Conservation (phyloP, 2,888 invertebrate species). For the Charanyca ferruginea region DNA sequence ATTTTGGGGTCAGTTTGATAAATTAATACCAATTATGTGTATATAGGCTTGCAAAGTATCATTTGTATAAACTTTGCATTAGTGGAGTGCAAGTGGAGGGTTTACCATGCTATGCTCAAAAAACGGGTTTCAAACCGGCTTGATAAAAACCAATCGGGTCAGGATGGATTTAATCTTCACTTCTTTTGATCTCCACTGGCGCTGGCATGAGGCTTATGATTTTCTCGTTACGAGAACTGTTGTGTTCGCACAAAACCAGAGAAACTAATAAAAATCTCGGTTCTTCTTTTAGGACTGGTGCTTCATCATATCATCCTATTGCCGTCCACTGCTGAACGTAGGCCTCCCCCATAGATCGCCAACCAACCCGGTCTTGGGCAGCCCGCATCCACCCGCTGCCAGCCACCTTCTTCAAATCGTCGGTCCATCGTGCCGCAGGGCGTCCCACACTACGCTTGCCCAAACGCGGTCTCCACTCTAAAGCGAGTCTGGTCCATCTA, state of each 20-base stretch:
- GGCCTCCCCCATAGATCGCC: too few relatives aligned
- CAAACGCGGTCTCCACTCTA: too few relatives aligned
- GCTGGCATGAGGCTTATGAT: background rate
- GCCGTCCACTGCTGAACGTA: too few relatives aligned
- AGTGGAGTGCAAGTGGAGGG: background rate
- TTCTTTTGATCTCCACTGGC: constrained; percentile 5
- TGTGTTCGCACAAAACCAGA: background rate
- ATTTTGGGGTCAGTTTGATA: background rate
- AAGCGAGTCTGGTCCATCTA: too few relatives aligned
- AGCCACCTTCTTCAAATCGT: too few relatives aligned
- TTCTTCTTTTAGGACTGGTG: background rate
- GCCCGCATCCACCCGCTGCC: too few relatives aligned
- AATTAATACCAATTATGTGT: constrained; percentile 1
- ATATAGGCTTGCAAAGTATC: background rate
- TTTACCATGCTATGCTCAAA: background rate
- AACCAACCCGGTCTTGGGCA: too few relatives aligned
- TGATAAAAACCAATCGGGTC: constrained; percentile 14
- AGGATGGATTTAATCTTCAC: constrained; percentile 7
- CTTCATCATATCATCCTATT: too few relatives aligned
- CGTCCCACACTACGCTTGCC: too few relatives aligned
- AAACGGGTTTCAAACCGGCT: background rate
- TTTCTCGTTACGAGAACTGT: background rate
- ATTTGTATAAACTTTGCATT: background rate
- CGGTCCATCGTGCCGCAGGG: too few relatives aligned
- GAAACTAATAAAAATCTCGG: background rate